Percentiles rank a stretch among this genome's conserved stretches.
Conservation (phyloP, 2,888 invertebrate species). For the Tenthredo amoena region DNA sequence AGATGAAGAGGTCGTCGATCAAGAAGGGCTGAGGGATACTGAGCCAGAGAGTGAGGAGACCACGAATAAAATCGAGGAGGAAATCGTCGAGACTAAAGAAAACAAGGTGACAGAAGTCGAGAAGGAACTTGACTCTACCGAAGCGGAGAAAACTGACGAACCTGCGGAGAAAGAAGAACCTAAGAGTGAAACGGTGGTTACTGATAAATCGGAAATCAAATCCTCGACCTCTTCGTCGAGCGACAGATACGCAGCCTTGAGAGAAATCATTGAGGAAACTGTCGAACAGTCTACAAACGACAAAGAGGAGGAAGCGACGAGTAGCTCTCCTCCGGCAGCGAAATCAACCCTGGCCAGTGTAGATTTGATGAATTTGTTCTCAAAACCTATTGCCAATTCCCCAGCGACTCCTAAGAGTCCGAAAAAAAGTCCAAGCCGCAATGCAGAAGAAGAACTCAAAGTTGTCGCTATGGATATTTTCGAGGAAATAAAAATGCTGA, state of each 20-base stretch:
- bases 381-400: slow-evolving; percentile 65
- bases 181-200: slow-evolving; percentile 62
- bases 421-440: slow-evolving; percentile 59
- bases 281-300: slow-evolving; percentile 52
- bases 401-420: slow-evolving; percentile 61
- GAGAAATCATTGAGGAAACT: slow-evolving; percentile 83
- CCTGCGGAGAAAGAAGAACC: slow-evolving; percentile 60
- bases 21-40: slow-evolving; percentile 32
- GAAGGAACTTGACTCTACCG: slow-evolving; percentile 55
- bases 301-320: slow-evolving; percentile 60
- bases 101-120: slow-evolving; percentile 56
- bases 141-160: slow-evolving; percentile 57
- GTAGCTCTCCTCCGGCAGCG: slow-evolving; percentile 49
- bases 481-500: slow-evolving; percentile 75
- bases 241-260: slow-evolving; percentile 90
- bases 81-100: slow-evolving; percentile 59
- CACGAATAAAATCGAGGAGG: slow-evolving; percentile 62
- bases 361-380: slow-evolving; percentile 72
- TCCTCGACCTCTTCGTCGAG: slow-evolving; percentile 79
- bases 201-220: slow-evolving; percentile 77
- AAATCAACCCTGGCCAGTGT: slow-evolving; percentile 62
- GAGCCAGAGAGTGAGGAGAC: slow-evolving; percentile 57
- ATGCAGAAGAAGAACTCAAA: slow-evolving; percentile 66
- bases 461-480: slow-evolving; percentile 72
- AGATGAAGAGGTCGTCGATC: slow-evolving; percentile 44